Evolutionary conservation across 2,888 invertebrate genomes (phyloP), one percentile per base, ranked within the genome.

Genomic region (Temnothorax unifasciatus): DNA sequence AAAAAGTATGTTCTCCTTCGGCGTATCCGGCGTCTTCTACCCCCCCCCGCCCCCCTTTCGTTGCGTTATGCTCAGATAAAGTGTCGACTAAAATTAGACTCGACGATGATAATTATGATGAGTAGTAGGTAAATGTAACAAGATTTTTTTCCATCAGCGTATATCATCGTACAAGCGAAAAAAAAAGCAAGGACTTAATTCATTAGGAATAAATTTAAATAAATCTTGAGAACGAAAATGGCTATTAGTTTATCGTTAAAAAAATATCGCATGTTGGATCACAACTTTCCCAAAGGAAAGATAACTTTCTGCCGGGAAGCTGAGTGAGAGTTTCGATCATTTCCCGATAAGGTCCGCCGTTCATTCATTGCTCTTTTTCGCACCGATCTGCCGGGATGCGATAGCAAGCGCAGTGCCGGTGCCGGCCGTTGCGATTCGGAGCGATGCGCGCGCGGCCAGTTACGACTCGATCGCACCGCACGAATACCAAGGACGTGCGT

Each of bases 401-500:
- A 21, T 44, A 29, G 63, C n/a, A 29, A 61, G 71, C n/a, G 25
- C 59, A 38, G 41, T 34, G 76, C 29, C 52, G 54, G 41, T 34
- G 76, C 29, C 52, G 54, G 76, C 29, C 52, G 54, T 34, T 25
- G 66, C 85, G 77, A 84, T 84, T 82, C 66, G 77, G 87, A 82
- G 57, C 86, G 71, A 88, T 44, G 74, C 64, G 61, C 76, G 76
- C 29, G 61, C 77, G 81, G 52, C 73, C 89, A 84, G 86, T 77
- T 77, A 85, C 90, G 81, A 76, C 59, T 85, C 71, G 84, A 81
- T 71, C 76, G 61, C 82, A 83, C 69, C 66, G 52, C 74, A 74
- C 74, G 87, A 85, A 87, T 86, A 88, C 85, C 86, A 90, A 90
- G 90, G 90, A 90, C 89, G 90, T 85, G 79, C 81, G 85, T 83